Evolutionary conservation across 2,797 vertebrate genomes (phyloP), one percentile per base, ranked within the genome.

Genomic region (Fundulus diaphanus): DNA sequence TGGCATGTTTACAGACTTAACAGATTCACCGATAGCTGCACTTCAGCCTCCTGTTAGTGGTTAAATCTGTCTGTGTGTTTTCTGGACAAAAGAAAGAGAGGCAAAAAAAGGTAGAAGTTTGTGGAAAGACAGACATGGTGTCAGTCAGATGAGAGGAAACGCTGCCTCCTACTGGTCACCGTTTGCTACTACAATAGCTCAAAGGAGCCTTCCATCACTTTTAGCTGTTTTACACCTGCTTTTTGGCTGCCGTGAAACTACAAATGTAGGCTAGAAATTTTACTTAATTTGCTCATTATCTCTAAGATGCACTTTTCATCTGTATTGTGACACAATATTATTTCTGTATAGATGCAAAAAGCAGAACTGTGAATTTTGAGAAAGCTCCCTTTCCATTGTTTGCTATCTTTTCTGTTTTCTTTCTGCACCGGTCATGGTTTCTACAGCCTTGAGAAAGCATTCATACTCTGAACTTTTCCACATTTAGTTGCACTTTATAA

Each of bases 111-210:
- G 46, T 20, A 22, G 18, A 22, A 24, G 33, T 63, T 35, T 12
- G 35, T 4, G 31, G 33, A 5, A 70, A 68, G 66, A 56, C 72
- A 54, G 54, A n/a, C 27, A 0, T 51, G 35, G 42, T 49, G 57
- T 72, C 37, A 22, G 83, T 90, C 87, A 90, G 89, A 85, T 61
- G 75, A 93, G 92, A 86, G 85, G 89, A 91, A 93, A 93, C 90
- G 76, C 89, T 90, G 90, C 90, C 93, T 87, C 89, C 72, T 86
- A 89, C 90, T 92, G 93, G 90, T 49, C 81, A 68, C 37, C 70
- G 18, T 57, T 18, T 74, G 86, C 81, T 70, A 86, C 90, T 92
- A 72, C 92, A 86, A 16, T 56, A 84, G 31, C 83, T 87, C 82
- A 83, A 68, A 86, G 73, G 0, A 24, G 24, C 8, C 7, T 33